Base-by-base conservation (phyloP, 2,888 invertebrate genomes). In the Hypomecis atomaria region DNA sequence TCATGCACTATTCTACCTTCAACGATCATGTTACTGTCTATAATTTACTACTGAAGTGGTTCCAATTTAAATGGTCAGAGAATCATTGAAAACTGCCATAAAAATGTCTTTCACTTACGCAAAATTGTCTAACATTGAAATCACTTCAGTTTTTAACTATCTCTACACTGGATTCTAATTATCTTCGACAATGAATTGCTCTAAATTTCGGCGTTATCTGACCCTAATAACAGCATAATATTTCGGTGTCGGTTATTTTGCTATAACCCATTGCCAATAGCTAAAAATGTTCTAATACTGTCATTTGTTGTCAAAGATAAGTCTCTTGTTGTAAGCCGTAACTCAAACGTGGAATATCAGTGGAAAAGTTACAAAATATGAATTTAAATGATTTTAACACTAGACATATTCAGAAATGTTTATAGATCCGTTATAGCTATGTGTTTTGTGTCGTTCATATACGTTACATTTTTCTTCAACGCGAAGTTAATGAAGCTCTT, bases 1-100 rank as follows among this genome's bases (percentile, higher is more conserved):
- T 59, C 36, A 38, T 65, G 57, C 61, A 61, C 61, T 65, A 57
- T 60, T 60, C 52, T 65, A 53, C 36, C 59, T 65, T 49, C 45
- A 8, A 55, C 38, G 52, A 63, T 37, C 44, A 37, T 57, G 34
- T 58, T 10, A 38, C 57, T 48, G 11, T 48, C 56, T 52, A 34
- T 44, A 9, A 34, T 58, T 49, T 58, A 33, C 11, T 2, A n/a
- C 63, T 59, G 44, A 55, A 44, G 49, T 64, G 34, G 45, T 63
- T 58, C 38, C 52, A 63, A 58, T 33, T 34, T 13, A 13, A 48
- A 9, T 54, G 57, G 34, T 5, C 45, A 4, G 44, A 23, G 50
- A 10, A 42, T 44, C 11, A 49, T 49, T 49, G 34, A 48, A 48
- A 34, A 48, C 48, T 34, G 6, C n/a, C 1, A 34, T 34, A 45